A percentile compares a stretch with the other conserved stretches of the same genome.
These are phyloP conservation scores for Heteropelma amictum DNA, from an alignment of 2,888 invertebrate species.

Conservation along the genomic window DNA sequence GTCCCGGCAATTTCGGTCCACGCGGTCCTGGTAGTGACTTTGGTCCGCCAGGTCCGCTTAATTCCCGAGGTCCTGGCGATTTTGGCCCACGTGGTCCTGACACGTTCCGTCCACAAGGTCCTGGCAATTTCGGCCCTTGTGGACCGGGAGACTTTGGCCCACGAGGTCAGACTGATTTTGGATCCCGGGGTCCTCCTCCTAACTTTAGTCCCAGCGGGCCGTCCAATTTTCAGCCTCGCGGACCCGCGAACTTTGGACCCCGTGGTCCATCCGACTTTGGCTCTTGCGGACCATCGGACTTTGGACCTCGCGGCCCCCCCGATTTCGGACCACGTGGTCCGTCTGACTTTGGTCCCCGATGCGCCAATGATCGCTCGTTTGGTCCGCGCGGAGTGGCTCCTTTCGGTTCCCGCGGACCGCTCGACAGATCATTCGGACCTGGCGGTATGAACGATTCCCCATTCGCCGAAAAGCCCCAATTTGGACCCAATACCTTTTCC, in stretches of 20 bases:
- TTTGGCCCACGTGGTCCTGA: constrained; percentile 21
- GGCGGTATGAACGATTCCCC: constrained; percentile 44
- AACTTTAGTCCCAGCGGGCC: constrained; percentile 34
- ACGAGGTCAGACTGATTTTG: constrained; percentile 1
- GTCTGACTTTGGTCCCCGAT: constrained; percentile 36
- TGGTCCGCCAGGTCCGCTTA: constrained; percentile 26
- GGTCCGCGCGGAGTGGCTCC: constrained; percentile 19
- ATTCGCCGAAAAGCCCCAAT: constrained; percentile 18
- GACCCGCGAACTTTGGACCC: constrained; percentile 45
- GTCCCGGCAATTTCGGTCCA: constrained; percentile 16
- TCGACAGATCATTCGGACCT: constrained; percentile 51
- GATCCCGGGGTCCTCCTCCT: constrained; percentile 4
- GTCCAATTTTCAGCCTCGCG: constrained; percentile 28
- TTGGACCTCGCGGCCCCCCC: constrained; percentile 1
- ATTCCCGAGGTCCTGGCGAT: constrained; percentile 16
- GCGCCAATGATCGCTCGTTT: constrained; percentile 30
- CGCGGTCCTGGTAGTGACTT: constrained; percentile 28
- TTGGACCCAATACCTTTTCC: constrained; percentile 24
- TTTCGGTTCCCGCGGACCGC: constrained; percentile 29
- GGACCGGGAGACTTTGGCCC: constrained; percentile 24
- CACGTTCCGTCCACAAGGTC: neutral
- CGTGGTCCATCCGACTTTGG: constrained; percentile 46
- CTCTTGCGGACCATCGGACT: constrained; percentile 33
- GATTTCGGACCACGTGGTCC: constrained; percentile 40
- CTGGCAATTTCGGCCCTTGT: constrained; percentile 14